Evolutionary conservation across 1,140 invertebrate genomes (phyloP).

Genomic region (Alviniconcha marisindica): DNA sequence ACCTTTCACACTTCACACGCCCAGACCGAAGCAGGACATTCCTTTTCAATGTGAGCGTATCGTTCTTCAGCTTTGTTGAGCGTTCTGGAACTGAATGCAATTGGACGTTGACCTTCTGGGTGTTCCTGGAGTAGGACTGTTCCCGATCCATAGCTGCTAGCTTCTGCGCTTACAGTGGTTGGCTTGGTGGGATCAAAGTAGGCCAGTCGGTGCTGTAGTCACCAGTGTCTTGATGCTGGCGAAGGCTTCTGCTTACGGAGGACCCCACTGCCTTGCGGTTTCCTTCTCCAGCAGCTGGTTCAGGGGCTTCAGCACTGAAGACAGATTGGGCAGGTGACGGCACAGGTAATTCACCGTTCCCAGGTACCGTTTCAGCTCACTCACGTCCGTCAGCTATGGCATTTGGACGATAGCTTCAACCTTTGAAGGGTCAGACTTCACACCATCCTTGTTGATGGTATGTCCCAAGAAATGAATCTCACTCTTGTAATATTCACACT

Average conservation of each 20-base stretch:
- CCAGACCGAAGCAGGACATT: conserved; percentile 78
- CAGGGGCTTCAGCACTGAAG: conserved; percentile 27
- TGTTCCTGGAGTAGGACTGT: conserved; percentile 47
- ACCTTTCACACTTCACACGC: conserved; percentile 78
- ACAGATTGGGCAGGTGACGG: conserved; percentile 62
- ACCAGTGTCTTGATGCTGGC: conserved; percentile 35
- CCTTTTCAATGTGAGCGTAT: conserved; percentile 78
- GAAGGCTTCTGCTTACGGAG: conserved; percentile 19
- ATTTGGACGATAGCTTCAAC: conserved; percentile 10
- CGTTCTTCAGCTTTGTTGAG: conserved; percentile 75
- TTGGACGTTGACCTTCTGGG: conserved; percentile 56
- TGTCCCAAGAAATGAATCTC: conserved; percentile 48
- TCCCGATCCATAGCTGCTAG: conserved; percentile 50
- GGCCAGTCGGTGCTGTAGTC: neutral
- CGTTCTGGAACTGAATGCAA: conserved; percentile 75
- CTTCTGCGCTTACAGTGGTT: conserved; percentile 48
- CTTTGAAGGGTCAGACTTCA: conserved; percentile 51
- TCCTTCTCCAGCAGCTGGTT: conserved; percentile 36
- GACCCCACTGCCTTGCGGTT: conserved; percentile 40
- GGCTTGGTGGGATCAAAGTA: conserved; percentile 24
- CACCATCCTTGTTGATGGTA: conserved; percentile 27
- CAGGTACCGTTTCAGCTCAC: conserved; percentile 59
- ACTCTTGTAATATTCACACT: too few species aligned
- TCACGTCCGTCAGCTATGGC: neutral
- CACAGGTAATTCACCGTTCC: conserved; percentile 75